These are phyloP conservation scores for Drosophila neocordata DNA, from an alignment of 1,140 invertebrate genomes.

Conservation along the genomic window DNA sequence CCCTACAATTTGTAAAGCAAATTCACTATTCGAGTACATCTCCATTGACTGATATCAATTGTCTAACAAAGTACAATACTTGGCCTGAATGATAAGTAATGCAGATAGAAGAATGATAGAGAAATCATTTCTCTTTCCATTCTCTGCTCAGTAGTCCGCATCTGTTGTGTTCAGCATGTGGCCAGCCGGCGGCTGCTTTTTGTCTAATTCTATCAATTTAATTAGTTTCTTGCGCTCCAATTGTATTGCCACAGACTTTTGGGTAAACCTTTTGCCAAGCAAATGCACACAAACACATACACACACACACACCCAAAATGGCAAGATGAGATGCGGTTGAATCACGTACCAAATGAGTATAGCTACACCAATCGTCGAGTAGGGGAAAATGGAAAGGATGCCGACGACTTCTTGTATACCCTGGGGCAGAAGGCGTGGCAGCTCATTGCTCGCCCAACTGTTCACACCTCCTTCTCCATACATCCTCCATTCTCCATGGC, in stretches of 20 bases:
- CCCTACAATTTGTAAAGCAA: not conserved
- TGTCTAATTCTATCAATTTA: conserved; percentile 77
- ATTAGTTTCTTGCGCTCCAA: conserved; percentile 78
- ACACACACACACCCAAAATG: conserved; percentile 46
- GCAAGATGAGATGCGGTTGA: conserved; percentile 41
- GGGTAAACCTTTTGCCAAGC: not conserved
- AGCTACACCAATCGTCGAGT: not conserved
- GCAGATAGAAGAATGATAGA: not conserved
- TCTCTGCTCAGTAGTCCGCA: conserved; percentile 4
- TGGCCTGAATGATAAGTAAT: conserved; percentile 40
- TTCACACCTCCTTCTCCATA: conserved; percentile 56
- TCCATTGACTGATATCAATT: conserved; percentile 10
- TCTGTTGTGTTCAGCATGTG: conserved; percentile 14
- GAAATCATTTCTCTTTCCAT: conserved; percentile 14
- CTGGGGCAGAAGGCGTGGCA: conserved; percentile 51
- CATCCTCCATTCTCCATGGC: not conserved
- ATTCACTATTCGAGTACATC: not conserved
- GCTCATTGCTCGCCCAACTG: conserved; percentile 49
- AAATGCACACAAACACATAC: conserved; percentile 47
- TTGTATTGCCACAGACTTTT: conserved; percentile 43
- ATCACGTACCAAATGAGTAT: conserved; percentile 72
- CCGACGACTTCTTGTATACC: conserved; percentile 12
- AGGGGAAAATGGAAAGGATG: conserved; percentile 13
- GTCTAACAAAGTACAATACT: conserved; percentile 4
- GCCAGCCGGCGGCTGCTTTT: conserved; percentile 47